Base-by-base conservation (phyloP, 2,113 vertebrate genomes). In the Pipra filicauda region DNA sequence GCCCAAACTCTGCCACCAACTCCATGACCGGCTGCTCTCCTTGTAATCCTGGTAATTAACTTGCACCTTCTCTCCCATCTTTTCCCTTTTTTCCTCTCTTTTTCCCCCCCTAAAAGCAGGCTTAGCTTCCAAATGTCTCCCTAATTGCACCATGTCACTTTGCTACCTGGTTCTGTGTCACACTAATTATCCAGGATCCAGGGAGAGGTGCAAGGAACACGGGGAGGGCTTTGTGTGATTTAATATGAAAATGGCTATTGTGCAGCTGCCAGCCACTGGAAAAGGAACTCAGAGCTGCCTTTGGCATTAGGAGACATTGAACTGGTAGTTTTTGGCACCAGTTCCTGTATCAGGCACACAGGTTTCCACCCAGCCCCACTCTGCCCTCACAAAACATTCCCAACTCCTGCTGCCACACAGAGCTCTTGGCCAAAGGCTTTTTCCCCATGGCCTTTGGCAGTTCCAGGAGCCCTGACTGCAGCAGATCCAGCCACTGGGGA, bases 191-290 rank as follows among this genome's bases (percentile, higher is more conserved):
- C 59, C 62, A 7, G 66, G 59, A 89, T 39, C 87, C 67, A 17
- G 82, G 85, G 70, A 66, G 76, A 93, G 87, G 92, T 73, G 92
- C 4, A 59, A 89, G 65, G 76, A 82, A 89, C 57, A 16, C 46
- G 61, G 65, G 0, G 39, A 87, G 84, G 77, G 39, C 16, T 93
- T 85, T 82, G 85, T 52, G 48, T 6, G 33, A n/a, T 57, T 93
- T 95, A 88, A 93, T 93, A 8, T 11, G 89, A 69, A 93, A 95
- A 97, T 74, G 76, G 94, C 65, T 65, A 21, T 74, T 71, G 80
- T 82, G 73, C 49, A 77, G 85, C 58, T 90, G 81, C 94, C 94
- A 95, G 54, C 65, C 72, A 22, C 67, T 26, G 43, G 76, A 22
- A 67, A 71, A 62, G 82, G 21, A 79, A 28, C 84, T 75, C 73